Evolutionary conservation across 1,140 invertebrate species (phyloP), one percentile per base, ranked within the genome.

Genomic region (Stegodyphus mimosarum): DNA sequence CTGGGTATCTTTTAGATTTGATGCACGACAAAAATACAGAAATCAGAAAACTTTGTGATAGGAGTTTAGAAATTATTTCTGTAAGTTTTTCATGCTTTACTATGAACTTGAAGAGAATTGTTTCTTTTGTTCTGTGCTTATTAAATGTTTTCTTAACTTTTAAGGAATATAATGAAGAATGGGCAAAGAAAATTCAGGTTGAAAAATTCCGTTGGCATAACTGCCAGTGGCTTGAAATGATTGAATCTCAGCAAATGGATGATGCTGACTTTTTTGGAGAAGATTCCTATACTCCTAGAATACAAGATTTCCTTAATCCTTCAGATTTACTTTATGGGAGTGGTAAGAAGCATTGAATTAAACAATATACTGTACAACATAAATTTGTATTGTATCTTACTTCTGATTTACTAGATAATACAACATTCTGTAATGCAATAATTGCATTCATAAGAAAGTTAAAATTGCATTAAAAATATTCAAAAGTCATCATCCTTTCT

Each of bases 171-270:
- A 95, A 97, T 91, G 93, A 93, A 87, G 95, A 96, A 83, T 99
- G 97, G 97, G 95, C 95, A 5, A 94, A 94, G 53, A 93, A 96
- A 87, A 98, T 99, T 80, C 96, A 96, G 92, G 93, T 96, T 87
- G 97, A 99, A 91, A 96, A 97, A 88, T 99, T 99, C 90, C 93
- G 96, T 33, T 96, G 96, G 90, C 97, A 99, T 90, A 99, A 99
- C 91, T 95, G 96, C 1, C 97, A 99, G 89, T 99, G 98, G 98
- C 91, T 99, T 71, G 96, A 97, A 88, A 98, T 99, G 94, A 96
- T 99, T 50, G 95, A 96, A 64, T 88, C 87, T 18, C 83, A 87
- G 67, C 86, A 88, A 77, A 79, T 87, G 72, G 73, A 88, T 63
- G 81, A 84, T n/a, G 74, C 71, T 4, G 87, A 88, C 55, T 83